A percentile compares a stretch with the other conserved stretches of the same genome.
Evolutionary conservation across 2,797 vertebrate genomes (phyloP).

Genomic region (Myotis daubentonii): DNA sequence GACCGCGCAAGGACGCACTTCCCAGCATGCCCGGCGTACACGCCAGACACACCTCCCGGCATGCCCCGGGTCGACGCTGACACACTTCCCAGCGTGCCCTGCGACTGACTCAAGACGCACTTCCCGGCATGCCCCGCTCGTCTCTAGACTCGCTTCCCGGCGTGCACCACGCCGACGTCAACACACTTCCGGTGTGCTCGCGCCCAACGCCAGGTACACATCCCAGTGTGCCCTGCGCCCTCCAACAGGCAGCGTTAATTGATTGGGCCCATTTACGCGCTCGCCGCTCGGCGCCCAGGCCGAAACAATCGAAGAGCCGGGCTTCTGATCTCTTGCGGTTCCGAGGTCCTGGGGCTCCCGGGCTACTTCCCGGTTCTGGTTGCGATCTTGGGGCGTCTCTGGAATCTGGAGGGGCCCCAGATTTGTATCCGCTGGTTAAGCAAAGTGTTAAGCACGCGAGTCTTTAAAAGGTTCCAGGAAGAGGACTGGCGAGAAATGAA

Average conservation of each 20-base stretch:
- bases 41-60: too few species aligned
- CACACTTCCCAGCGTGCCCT: too few species aligned
- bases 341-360: rapidly evolving
- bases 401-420: background rate
- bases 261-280: background rate
- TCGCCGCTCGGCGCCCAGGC: background rate
- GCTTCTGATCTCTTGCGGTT: rapidly evolving
- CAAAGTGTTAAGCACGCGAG: background rate
- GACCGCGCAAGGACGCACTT: too few species aligned
- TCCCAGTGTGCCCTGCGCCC: background rate
- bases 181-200: rapidly evolving
- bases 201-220: background rate
- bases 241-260: constrained; percentile 19
- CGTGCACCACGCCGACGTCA: too few species aligned
- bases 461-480: background rate
- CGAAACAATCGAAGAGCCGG: constrained; percentile 30
- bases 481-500: background rate
- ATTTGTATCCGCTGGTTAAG: background rate
- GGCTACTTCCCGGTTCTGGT: rapidly evolving
- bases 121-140: too few species aligned
- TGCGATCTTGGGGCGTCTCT: rapidly evolving
- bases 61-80: rapidly evolving
- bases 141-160: too few species aligned
- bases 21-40: too few species aligned
- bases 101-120: too few species aligned